phyloP scores from a whole-genome alignment of 2,797 vertebrate genomes.

The Chelonia mydas region DNA sequence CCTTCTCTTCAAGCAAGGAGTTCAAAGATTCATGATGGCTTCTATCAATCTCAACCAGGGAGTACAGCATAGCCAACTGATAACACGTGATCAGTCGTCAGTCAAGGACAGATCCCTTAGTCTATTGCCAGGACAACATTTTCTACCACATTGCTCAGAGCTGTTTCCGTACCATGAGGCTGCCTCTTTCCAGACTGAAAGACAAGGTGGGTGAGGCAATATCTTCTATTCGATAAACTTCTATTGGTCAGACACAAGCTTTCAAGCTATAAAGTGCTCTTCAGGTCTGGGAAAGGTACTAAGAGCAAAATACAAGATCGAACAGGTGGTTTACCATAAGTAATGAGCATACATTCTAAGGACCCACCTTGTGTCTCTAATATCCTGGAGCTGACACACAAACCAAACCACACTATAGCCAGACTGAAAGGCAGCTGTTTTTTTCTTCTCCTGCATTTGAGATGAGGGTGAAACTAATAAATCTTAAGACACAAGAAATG shows the following conservation, averaged over 20 bases:
- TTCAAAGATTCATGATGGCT: background rate
- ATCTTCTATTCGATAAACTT: background rate
- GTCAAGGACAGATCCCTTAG: no score
- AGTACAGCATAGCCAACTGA: background rate
- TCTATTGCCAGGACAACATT: background rate
- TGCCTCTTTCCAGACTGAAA: background rate
- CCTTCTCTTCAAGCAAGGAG: background rate
- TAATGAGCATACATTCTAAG: background rate
- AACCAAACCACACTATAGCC: background rate
- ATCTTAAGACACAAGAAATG: background rate
- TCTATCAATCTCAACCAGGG: background rate
- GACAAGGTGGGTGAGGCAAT: background rate
- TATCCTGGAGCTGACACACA: background rate
- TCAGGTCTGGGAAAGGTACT: background rate
- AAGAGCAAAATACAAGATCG: background rate
- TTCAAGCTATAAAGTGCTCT: no score
- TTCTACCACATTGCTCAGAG: accelerated
- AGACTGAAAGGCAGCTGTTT: background rate
- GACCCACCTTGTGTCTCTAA: background rate
- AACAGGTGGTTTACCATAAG: background rate
- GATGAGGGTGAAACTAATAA: background rate
- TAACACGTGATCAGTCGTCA: background rate
- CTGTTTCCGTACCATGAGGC: background rate
- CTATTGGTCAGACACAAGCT: background rate
- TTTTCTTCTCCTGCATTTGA: background rate